Percentiles rank a stretch among this genome's conserved stretches.
Evolutionary conservation across 2,797 vertebrate species (phyloP).

Genomic region (Sebastes dallii): DNA sequence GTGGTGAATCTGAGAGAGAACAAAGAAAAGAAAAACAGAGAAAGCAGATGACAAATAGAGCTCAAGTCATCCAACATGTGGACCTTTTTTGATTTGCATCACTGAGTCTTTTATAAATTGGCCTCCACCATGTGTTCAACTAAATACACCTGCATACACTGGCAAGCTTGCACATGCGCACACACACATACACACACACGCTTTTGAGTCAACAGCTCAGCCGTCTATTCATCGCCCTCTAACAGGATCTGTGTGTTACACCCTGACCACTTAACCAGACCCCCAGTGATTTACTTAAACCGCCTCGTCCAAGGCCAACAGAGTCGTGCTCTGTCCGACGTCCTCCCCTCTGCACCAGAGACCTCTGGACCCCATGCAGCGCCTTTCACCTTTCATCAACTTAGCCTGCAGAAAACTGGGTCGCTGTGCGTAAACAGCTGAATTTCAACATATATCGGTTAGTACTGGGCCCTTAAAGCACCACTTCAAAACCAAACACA

Average conservation of each 20-base stretch:
- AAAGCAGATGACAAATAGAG: background rate
- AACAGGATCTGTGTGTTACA: constrained; percentile 72
- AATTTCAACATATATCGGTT: background rate
- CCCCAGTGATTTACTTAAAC: constrained; percentile 57
- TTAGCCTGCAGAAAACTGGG: background rate
- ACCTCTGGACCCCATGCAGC: background rate
- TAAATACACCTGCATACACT: constrained; percentile 18
- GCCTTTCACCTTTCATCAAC: background rate
- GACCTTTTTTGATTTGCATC: constrained; percentile 54
- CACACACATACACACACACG: background rate
- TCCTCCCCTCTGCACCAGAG: background rate
- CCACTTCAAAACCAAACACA: background rate
- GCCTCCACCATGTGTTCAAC: constrained; percentile 64
- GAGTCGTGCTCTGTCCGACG: background rate
- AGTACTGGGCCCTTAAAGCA: background rate
- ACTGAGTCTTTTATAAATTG: constrained; percentile 62
- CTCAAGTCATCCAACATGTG: constrained; percentile 43
- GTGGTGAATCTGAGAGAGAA: background rate
- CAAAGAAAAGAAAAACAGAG: background rate
- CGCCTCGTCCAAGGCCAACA: background rate
- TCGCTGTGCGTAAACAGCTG: background rate
- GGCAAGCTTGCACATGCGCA: background rate
- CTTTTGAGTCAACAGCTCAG: constrained; percentile 6
- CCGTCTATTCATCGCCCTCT: constrained; percentile 60
- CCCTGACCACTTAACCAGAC: constrained; percentile 60